Evolutionary conservation across 2,113 vertebrate genomes (phyloP).

Genomic region (Excalfactoria chinensis): DNA sequence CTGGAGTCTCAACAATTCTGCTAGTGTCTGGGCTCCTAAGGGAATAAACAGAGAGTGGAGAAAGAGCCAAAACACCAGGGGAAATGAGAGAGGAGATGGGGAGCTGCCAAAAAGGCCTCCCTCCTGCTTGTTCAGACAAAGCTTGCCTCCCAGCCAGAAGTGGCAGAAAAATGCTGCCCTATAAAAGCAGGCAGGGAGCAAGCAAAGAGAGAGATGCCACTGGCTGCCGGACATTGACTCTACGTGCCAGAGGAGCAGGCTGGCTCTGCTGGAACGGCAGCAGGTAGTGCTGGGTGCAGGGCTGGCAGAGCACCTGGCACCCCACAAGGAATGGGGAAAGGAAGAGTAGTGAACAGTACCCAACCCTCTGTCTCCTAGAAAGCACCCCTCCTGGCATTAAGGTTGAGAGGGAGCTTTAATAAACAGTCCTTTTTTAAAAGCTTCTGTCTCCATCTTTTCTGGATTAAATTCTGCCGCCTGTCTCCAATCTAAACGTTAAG

Average conservation of each 20-base stretch:
- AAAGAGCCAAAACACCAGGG: slow-evolving; percentile 49
- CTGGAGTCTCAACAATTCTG: slow-evolving; percentile 43
- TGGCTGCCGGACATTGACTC: fast-evolving
- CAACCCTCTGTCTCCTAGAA: neutral
- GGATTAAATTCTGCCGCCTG: neutral
- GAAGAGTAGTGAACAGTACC: neutral
- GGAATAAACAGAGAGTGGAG: slow-evolving; percentile 67
- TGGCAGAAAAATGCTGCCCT: slow-evolving; percentile 51
- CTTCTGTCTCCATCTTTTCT: slow-evolving; percentile 22
- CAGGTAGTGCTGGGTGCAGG: neutral
- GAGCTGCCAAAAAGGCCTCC: slow-evolving; percentile 19
- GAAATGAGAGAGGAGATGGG: slow-evolving; percentile 31
- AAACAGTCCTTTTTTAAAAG: neutral
- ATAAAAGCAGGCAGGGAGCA: neutral
- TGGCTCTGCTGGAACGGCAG: neutral
- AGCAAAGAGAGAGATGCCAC: neutral
- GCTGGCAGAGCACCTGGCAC: neutral
- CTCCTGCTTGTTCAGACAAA: slow-evolving; percentile 67
- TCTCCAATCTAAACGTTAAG: neutral
- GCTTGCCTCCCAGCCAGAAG: neutral
- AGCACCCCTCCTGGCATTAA: neutral
- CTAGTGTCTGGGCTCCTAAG: slow-evolving; percentile 32
- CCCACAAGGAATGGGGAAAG: neutral
- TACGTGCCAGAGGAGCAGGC: neutral
- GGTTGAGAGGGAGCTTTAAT: neutral